Evolutionary conservation across 2,113 vertebrate genomes (phyloP).

Genomic region (Glareola pratincola): DNA sequence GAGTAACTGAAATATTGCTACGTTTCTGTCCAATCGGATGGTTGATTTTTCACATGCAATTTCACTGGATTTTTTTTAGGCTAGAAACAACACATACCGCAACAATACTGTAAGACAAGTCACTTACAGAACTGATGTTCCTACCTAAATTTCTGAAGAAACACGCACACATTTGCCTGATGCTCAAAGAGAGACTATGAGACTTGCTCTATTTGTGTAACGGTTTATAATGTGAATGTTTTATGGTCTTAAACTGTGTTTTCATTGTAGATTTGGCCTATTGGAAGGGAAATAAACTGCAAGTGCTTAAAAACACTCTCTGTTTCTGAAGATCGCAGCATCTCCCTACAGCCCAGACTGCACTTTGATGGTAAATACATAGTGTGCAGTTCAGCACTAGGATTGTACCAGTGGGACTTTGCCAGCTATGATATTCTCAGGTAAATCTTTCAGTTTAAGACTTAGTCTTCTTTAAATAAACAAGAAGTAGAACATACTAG

Average conservation of each 20-base stretch:
- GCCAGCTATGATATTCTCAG: slow-evolving; percentile 96
- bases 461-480: background rate
- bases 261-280: slow-evolving; percentile 90
- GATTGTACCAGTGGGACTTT: slow-evolving; percentile 98
- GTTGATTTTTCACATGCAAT: background rate
- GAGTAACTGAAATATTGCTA: background rate
- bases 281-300: slow-evolving; percentile 97
- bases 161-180: background rate
- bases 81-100: background rate
- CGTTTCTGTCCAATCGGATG: background rate
- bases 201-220: background rate
- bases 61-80: background rate
- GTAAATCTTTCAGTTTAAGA: slow-evolving; percentile 69
- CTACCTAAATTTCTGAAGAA: background rate
- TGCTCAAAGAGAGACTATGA: background rate
- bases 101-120: background rate
- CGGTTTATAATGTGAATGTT: background rate
- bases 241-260: background rate
- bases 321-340: slow-evolving; percentile 94
- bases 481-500: background rate
- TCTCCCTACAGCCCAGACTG: slow-evolving; percentile 92
- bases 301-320: slow-evolving; percentile 93
- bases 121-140: background rate
- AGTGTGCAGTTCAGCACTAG: slow-evolving; percentile 94
- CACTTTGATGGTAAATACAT: slow-evolving; percentile 97